Base-by-base conservation (phyloP, 2,113 vertebrate genomes). In the Salminus brasiliensis region DNA sequence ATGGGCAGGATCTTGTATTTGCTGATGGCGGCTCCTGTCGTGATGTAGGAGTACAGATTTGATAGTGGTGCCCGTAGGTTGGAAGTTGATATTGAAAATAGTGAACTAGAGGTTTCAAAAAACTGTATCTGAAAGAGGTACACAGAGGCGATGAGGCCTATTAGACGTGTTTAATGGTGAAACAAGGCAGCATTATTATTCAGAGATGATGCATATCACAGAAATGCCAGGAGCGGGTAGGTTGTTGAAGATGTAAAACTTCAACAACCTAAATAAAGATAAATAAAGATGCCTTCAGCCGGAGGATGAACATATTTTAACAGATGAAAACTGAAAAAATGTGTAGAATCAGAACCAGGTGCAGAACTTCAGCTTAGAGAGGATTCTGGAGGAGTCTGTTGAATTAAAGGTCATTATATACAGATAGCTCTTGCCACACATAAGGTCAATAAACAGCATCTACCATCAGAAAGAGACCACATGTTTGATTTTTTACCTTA, bases 1-100 rank as follows among this genome's bases (percentile, higher is more conserved):
- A 45, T 34, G n/a, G 15, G 8, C 30, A 15, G 23, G 12, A 34
- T 36, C 32, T 18, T 8, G 13, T 39, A 55, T 7, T 9, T 23
- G 55, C 13, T 63, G 16, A 32, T 34, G 60, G 34, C 10, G n/a
- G 25, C 43, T 69, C 27, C 45, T 49, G 8, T 71, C 11, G 0
- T 70, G 1, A 70, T 70, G 25, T 25, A 25, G 23, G 25, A 52
- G 9, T 0, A 45, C 21, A 52, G 27, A 34, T 13, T 52, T 25
- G 10, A 52, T 71, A 34, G 45, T 52, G 45, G 16, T 49, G 10
- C 29, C 68, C 45, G 32, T 52, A n/a, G 27, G 2, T 13, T 34
- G 21, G 18, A 71, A 55, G 16, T 30, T 23, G 69, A 72, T 18
- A 27, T 36, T 57, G n/a, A 53, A 59, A 55, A 73, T 53, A 55